A percentile compares a stretch with the other conserved stretches of the same genome.
These are phyloP conservation scores for Amblyraja radiata DNA, from an alignment of 2,797 vertebrate genomes.

Conservation along the genomic window DNA sequence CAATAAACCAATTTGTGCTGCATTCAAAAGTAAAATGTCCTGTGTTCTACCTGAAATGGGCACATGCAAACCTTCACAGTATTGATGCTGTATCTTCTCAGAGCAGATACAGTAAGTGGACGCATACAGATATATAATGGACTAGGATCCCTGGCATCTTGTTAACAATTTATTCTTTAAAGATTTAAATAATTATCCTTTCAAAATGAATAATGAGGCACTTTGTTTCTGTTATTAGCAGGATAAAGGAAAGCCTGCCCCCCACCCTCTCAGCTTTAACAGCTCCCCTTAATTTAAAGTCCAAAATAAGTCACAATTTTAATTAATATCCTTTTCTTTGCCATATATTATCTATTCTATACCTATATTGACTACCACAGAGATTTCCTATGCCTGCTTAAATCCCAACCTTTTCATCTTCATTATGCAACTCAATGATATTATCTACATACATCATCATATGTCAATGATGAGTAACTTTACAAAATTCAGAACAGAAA, in stretches of 20 bases:
- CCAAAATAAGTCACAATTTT: no score
- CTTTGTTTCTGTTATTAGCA: not conserved
- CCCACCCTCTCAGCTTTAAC: no score
- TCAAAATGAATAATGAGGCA: not conserved
- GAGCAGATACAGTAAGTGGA: not conserved
- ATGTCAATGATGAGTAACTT: not conserved
- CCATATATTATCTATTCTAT: no score
- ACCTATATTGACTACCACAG: no score
- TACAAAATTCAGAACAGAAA: not conserved
- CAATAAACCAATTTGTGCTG: not conserved
- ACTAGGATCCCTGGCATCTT: not conserved
- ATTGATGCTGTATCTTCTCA: not conserved
- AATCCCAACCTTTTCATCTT: no score
- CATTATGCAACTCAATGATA: not conserved
- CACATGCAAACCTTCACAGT: not conserved
- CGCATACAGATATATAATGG: not conserved
- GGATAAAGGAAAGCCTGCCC: no score
- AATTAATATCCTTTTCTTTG: no score
- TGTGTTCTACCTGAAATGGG: not conserved
- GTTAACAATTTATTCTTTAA: not conserved
- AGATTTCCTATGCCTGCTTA: no score
- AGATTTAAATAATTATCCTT: not conserved
- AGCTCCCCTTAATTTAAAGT: no score
- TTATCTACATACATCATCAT: not conserved
- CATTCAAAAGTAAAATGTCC: not conserved